Evolutionary conservation across 2,888 invertebrate species (phyloP).

Genomic region (Drosophila robusta): DNA sequence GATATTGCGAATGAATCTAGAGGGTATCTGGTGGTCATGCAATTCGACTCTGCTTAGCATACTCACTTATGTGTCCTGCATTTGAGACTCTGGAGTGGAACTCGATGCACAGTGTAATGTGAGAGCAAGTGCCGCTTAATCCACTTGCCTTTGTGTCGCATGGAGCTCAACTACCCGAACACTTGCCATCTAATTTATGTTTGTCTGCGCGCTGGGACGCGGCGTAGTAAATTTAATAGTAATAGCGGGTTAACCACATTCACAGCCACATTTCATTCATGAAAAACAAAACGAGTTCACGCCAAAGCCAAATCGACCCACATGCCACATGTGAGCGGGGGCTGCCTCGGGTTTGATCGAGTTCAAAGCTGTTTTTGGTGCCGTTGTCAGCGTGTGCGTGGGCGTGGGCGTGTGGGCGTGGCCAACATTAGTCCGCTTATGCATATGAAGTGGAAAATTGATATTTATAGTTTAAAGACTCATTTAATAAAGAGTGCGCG

Average conservation of each 20-base stretch:
- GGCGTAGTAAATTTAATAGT: conserved; percentile 53
- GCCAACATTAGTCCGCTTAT: conserved; percentile 21
- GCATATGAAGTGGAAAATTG: conserved; percentile 34
- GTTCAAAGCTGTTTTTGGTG: conserved; percentile 23
- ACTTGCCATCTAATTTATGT: conserved; percentile 42
- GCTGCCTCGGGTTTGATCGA: conserved; percentile 18
- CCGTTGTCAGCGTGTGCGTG: background rate
- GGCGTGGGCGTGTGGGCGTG: conserved; percentile 49
- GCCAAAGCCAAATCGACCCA: conserved; percentile 46
- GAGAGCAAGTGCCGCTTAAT: conserved; percentile 31
- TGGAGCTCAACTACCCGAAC: conserved; percentile 12
- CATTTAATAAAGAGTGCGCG: conserved; percentile 30
- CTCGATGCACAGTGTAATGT: conserved; percentile 15
- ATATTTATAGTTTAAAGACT: conserved; percentile 53
- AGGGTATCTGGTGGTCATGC: conserved; percentile 3
- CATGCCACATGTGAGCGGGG: conserved; percentile 24
- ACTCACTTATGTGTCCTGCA: background rate
- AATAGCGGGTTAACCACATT: conserved; percentile 40
- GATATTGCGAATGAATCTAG: background rate
- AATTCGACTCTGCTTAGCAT: background rate
- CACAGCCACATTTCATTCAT: conserved; percentile 59
- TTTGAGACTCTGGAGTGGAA: background rate
- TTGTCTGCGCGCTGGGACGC: conserved; percentile 1
- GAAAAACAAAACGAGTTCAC: conserved; percentile 55
- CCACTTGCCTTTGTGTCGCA: conserved; percentile 34